Evolutionary conservation across 2,113 vertebrate genomes (phyloP).

Genomic region (Osmerus eperlanus): DNA sequence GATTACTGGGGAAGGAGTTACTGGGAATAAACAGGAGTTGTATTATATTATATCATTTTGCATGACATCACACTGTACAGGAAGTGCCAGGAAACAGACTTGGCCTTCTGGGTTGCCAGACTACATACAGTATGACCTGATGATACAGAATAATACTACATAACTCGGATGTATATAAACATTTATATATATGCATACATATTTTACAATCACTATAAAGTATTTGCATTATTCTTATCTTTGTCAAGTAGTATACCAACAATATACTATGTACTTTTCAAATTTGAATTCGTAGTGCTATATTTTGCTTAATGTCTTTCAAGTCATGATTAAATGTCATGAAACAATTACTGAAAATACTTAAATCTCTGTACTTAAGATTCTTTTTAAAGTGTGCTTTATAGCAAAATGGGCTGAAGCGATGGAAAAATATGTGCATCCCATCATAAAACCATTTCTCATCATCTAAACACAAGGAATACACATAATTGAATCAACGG

Average conservation of each 20-base stretch:
- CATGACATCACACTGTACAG: conserved; percentile 17
- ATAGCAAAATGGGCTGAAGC: too few species aligned
- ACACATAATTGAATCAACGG: too few species aligned
- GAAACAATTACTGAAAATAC: too few species aligned
- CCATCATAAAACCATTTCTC: too few species aligned
- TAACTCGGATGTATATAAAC: conserved; percentile 36
- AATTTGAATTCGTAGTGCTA: too few species aligned
- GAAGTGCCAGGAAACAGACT: conserved; percentile 32
- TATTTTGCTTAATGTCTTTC: too few species aligned
- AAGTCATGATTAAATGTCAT: too few species aligned
- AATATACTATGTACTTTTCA: not conserved
- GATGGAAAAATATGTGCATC: too few species aligned
- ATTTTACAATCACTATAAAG: conserved; percentile 31
- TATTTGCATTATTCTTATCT: conserved; percentile 13
- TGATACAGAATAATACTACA: conserved; percentile 34
- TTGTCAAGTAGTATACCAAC: not conserved
- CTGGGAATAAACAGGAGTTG: not conserved
- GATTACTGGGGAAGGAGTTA: not conserved
- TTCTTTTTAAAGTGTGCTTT: too few species aligned
- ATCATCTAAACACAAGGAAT: not conserved
- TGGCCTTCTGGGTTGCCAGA: conserved; percentile 4
- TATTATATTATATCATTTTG: not conserved
- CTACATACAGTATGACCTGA: conserved; percentile 44
- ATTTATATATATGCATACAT: conserved; percentile 39
- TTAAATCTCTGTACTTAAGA: too few species aligned